These are phyloP conservation scores for Sipha flava DNA, from an alignment of 1,140 invertebrate genomes.

Conservation along the genomic window DNA sequence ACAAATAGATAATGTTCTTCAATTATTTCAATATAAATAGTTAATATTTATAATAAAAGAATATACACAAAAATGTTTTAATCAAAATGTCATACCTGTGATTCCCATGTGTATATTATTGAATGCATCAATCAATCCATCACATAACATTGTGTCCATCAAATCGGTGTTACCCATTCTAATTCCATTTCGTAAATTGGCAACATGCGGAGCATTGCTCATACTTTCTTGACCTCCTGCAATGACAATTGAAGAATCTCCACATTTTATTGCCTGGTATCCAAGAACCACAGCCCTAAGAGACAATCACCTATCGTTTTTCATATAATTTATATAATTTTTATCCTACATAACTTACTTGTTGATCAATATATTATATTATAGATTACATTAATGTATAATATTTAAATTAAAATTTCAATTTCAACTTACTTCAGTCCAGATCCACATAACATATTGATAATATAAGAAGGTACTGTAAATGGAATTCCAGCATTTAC, in stretches of 20 bases:
- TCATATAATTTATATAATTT: slow-evolving; percentile 1
- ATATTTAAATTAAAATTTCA: neutral
- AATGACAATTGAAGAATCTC: slow-evolving; percentile 62
- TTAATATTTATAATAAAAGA: neutral
- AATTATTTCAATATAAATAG: no score
- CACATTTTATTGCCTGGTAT: slow-evolving; percentile 60
- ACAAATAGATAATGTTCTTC: no score
- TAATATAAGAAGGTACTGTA: slow-evolving; percentile 59
- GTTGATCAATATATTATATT: no score
- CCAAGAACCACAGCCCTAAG: slow-evolving; percentile 60
- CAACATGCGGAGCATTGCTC: slow-evolving; percentile 67
- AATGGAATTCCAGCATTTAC: slow-evolving; percentile 67
- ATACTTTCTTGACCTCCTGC: slow-evolving; percentile 82
- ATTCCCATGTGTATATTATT: slow-evolving; percentile 72
- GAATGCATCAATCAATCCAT: slow-evolving; percentile 77
- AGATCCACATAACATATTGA: slow-evolving; percentile 83
- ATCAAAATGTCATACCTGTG: slow-evolving; percentile 52
- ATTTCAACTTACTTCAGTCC: slow-evolving; percentile 58
- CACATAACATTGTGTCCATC: slow-evolving; percentile 61
- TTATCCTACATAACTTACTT: neutral
- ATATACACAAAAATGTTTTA: neutral
- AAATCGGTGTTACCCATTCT: slow-evolving; percentile 63
- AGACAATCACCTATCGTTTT: neutral
- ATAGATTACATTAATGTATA: neutral
- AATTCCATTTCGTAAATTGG: slow-evolving; percentile 55